Evolutionary conservation across 2,113 vertebrate genomes (phyloP), one percentile per base, ranked within the genome.

Genomic region (Scytalopus superciliaris): DNA sequence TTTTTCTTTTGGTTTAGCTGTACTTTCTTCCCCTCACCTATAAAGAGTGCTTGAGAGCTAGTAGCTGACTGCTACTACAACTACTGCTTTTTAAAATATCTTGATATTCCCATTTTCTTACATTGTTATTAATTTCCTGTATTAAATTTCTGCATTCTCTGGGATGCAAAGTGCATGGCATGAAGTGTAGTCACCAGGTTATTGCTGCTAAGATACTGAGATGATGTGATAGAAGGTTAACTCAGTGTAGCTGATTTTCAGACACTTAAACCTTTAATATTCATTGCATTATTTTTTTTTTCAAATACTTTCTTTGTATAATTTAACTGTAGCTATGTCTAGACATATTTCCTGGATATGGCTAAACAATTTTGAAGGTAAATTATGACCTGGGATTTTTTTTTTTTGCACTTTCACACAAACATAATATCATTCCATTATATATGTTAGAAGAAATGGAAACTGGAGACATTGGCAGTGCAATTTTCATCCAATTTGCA

Each of bases 331-430:
- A 92, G 73, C 92, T 91, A 31, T 97, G 96, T 92, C 94, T 96
- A 98, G 95, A 96, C 94, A 73, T 77, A 89, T 89, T 94, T 97
- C 97, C 96, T 97, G 95, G 80, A 86, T 96, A 97, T 95, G 67
- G 57, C 89, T 96, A 92, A 97, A 92, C 76, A 96, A 86, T 95
- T 97, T 64, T 88, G 75, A 97, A 97, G 93, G 53, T 96, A 96
- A 96, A 96, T 95, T 87, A 94, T 93, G 67, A 91, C 40, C n/a
- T 83, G 37, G 19, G 21, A 19, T 18, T 11, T 35, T 77, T 94
- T 83, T 93, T 83, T 74, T 93, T 81, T 80, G 17, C 60, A 33
- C 62, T 94, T 95, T 94, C 59, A 37, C 52, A 84, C 73, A 93
- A 97, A 93, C 90, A 91, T 31, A 90, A 14, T 95, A 60, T 90